Evolutionary conservation across 2,113 vertebrate genomes (phyloP), one percentile per base, ranked within the genome.

Genomic region (Istiophorus platypterus): DNA sequence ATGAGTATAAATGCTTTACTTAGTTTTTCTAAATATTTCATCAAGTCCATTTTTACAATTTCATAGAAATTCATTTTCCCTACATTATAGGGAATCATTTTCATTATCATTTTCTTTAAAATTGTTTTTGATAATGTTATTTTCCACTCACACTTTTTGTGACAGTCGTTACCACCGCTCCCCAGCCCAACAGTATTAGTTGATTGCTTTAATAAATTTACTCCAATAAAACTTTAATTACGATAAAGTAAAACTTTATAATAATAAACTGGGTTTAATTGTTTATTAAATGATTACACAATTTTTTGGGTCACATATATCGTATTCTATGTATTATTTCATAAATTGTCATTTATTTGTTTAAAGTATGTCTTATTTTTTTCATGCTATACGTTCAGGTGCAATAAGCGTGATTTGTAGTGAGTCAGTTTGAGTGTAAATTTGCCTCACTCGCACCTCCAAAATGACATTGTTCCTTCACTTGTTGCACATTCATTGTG

Each of bases 401-500:
- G 9, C 12, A 57, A 24, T 17, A 37, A 58, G 17, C 3, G 14
- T 7, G 11, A 27, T 15, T n/a, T 34, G n/a, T 11, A n/a, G 3
- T 14, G 22, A 56, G 15, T 34, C 5, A 31, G 22, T 26, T 1
- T 31, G 7, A 45, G 14, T 47, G 27, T 26, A 59, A 63, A 45
- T 59, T 45, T 42, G 56, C 64, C 62, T 22, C 6, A 57, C 63
- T 59, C 70, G 67, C 59, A 7, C 58, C 15, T 52, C 34, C 52
- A 27, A 12, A 31, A 41, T 27, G 9, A 54, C 52, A 41, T 51
- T 17, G 31, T n/a, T 63, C n/a, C 39, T 64, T 11, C n/a, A 24
- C 31, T 42, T 73, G 24, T 68, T 37, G 52, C 71, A 66, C 62
- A 62, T 57, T 66, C 51, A 65, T 18, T 57, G 52, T 39, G 29